A percentile compares a stretch with the other conserved stretches of the same genome.
phyloP scores from a whole-genome alignment of 2,888 invertebrate species.

The Eurytoma adleriae region DNA sequence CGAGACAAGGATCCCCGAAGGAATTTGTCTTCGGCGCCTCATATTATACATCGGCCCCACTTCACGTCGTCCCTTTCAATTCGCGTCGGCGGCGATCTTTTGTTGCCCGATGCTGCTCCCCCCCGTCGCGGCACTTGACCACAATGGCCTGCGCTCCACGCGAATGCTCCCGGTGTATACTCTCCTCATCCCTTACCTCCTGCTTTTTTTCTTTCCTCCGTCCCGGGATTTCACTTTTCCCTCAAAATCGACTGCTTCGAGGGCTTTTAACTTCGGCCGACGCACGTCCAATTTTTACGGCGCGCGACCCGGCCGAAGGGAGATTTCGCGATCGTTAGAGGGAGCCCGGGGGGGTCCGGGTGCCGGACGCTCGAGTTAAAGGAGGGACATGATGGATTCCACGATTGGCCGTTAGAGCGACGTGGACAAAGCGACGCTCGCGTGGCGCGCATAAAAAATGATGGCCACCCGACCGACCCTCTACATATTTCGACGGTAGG shows the following conservation, averaged over 20 bases:
- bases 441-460: too few relatives aligned
- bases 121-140: constrained; percentile 52
- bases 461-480: too few relatives aligned
- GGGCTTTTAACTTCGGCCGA: constrained; percentile 19
- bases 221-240: neutral
- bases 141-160: constrained; percentile 48
- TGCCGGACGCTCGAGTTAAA: neutral
- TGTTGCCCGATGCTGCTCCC: neutral
- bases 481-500: too few relatives aligned
- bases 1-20: constrained; percentile 30
- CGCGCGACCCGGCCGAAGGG: neutral
- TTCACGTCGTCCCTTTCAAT: constrained; percentile 29
- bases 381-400: neutral
- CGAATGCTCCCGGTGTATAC: neutral
- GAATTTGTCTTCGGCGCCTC: constrained; percentile 54
- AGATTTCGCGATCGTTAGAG: constrained; percentile 25
- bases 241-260: neutral
- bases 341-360: too few relatives aligned
- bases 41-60: constrained; percentile 28
- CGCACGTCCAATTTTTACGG: constrained; percentile 11
- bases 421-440: too few relatives aligned
- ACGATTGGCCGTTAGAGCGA: neutral
- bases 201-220: neutral
- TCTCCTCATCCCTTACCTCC: constrained; percentile 1
- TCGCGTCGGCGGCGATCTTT: constrained; percentile 34